These are phyloP conservation scores for Drosophila borborema DNA, from an alignment of 2,888 invertebrate species.

Conservation along the genomic window DNA sequence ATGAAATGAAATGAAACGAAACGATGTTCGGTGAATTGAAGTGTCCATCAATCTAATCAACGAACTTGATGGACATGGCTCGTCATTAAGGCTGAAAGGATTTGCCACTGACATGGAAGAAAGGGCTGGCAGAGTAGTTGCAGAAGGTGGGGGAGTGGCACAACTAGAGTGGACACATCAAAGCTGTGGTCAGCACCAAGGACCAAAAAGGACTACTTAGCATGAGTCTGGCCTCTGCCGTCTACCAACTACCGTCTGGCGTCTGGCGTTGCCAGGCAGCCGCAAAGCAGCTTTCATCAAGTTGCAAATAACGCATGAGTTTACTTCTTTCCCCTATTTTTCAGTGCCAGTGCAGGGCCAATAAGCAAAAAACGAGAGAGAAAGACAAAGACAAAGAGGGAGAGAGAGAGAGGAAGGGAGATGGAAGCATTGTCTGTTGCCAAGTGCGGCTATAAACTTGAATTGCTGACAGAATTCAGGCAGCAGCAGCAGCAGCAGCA, in stretches of 20 bases:
- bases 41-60: slow-evolving; percentile 31
- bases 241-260: slow-evolving; percentile 9
- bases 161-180: slow-evolving; percentile 30
- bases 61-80: slow-evolving; percentile 33
- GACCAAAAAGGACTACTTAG: slow-evolving; percentile 48
- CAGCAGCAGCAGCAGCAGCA: neutral
- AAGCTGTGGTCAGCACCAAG: slow-evolving; percentile 50
- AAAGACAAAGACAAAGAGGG: neutral
- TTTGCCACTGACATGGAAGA: slow-evolving; percentile 18
- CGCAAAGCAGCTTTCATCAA: slow-evolving; percentile 57
- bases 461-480: slow-evolving; percentile 51
- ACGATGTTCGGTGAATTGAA: slow-evolving; percentile 8
- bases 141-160: neutral
- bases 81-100: slow-evolving; percentile 36
- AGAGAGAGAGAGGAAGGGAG: neutral
- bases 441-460: slow-evolving; percentile 72
- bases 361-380: slow-evolving; percentile 18
- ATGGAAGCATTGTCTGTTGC: slow-evolving; percentile 51
- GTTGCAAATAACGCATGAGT: slow-evolving; percentile 38
- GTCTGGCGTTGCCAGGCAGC: slow-evolving; percentile 45
- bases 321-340: slow-evolving; percentile 14
- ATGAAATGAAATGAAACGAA: neutral
- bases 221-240: slow-evolving; percentile 11
- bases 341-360: slow-evolving; percentile 35
- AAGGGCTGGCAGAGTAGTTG: neutral